Evolutionary conservation across 37 sponge, comb jelly and placozoan genomes (phyloP).

Genomic region (Chondrosia reniformis): DNA sequence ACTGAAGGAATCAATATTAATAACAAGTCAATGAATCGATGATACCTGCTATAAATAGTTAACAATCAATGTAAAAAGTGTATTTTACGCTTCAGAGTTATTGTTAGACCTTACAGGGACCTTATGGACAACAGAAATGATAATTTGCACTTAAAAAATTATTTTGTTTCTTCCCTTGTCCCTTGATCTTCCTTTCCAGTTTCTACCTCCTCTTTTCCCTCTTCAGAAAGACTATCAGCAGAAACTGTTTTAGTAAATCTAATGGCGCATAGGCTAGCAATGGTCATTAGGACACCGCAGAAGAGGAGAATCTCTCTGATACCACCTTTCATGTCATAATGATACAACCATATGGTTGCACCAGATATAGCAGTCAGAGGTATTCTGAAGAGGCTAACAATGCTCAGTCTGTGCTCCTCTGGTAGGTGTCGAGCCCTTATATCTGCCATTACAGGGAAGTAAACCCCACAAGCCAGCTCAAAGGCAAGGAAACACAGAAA

Average conservation of each 20-base stretch:
- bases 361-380: conserved; percentile 72
- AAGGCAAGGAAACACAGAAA: conserved; percentile 58
- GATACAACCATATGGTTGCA: conserved; percentile 45
- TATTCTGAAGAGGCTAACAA: conserved; percentile 70
- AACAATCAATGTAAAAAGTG: no score
- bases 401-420: conserved; percentile 53
- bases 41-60: no score
- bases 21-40: no score
- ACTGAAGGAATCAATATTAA: no score
- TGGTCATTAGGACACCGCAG: conserved; percentile 48
- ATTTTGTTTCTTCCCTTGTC: no score
- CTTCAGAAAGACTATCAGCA: no score
- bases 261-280: conserved; percentile 51
- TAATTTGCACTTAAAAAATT: no score
- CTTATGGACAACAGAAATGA: no score
- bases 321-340: conserved; percentile 55
- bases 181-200: no score
- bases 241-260: conserved; percentile 26
- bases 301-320: conserved; percentile 55
- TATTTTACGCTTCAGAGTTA: no score
- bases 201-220: no score
- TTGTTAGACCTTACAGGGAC: no score
- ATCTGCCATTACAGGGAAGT: conserved; percentile 68
- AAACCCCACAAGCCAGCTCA: conserved; percentile 73
- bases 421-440: conserved; percentile 56